Evolutionary conservation across 2,888 invertebrate species (phyloP).

Genomic region (Dioctria linearis): DNA sequence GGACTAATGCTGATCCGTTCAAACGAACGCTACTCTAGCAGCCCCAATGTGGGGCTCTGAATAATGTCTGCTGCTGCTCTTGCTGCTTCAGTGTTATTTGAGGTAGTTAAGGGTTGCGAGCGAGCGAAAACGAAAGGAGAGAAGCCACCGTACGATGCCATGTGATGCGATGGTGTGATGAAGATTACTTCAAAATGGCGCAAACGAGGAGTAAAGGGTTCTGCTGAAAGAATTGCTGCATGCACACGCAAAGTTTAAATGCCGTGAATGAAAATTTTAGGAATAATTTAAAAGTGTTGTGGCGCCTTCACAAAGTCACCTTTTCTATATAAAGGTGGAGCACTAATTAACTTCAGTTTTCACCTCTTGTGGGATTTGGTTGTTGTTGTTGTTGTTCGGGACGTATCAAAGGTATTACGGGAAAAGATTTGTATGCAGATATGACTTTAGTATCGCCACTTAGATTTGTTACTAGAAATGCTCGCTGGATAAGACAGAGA

Average conservation of each 20-base stretch:
- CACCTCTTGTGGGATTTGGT: constrained; percentile 11
- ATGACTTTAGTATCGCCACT: too few relatives aligned
- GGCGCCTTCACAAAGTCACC: neutral
- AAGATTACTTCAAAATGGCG: neutral
- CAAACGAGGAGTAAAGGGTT: neutral
- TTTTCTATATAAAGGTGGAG: neutral
- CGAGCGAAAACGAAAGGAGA: neutral
- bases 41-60: neutral
- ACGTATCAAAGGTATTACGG: too few relatives aligned
- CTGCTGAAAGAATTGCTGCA: neutral
- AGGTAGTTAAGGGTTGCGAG: neutral
- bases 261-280: constrained; percentile 11
- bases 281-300: constrained; percentile 21
- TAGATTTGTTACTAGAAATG: too few relatives aligned
- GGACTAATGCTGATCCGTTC: constrained; percentile 8
- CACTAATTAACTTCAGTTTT: constrained; percentile 29
- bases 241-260: neutral
- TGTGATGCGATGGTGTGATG: constrained; percentile 5
- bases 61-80: neutral
- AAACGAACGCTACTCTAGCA: neutral
- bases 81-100: constrained; percentile 1
- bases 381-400: too few relatives aligned
- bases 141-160: neutral
- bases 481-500: too few relatives aligned
- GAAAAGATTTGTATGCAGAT: too few relatives aligned